Conservation (phyloP, 2,888 invertebrate species). For the Anthophora plumipes region DNA sequence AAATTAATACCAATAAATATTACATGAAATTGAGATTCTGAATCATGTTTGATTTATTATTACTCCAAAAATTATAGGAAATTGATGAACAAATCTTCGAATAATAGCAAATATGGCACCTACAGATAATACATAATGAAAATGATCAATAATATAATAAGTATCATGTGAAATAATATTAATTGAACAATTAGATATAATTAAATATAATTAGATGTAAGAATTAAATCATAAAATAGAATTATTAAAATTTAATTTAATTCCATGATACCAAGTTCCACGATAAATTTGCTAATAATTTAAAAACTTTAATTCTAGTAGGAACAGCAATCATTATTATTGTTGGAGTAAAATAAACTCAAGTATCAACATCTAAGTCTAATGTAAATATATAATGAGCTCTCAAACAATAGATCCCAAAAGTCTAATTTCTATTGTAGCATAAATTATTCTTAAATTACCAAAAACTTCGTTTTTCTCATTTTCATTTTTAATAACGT, state of each 20-base stretch:
- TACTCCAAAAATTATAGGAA: constrained; percentile 28
- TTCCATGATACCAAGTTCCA: constrained; percentile 83
- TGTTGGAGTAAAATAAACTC: constrained; percentile 93
- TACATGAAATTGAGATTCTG: constrained; percentile 13
- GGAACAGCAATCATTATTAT: constrained; percentile 95
- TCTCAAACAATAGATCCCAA: constrained; percentile 94
- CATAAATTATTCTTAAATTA: constrained; percentile 91
- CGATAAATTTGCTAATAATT: constrained; percentile 74
- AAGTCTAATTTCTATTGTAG: constrained; percentile 92
- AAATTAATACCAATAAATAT: constrained; percentile 32
- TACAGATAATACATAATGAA: constrained; percentile 53
- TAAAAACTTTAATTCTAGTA: constrained; percentile 94
- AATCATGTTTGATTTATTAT: constrained; percentile 23
- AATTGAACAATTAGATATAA: constrained; percentile 42
- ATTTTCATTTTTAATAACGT: constrained; percentile 90
- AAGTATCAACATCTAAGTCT: constrained; percentile 93
- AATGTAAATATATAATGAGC: constrained; percentile 94
- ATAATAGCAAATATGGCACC: constrained; percentile 44
- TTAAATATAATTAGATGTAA: constrained; percentile 31
- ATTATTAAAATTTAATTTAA: too few relatives aligned
- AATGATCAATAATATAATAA: constrained; percentile 65
- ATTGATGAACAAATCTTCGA: constrained; percentile 47
- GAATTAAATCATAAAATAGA: constrained; percentile 57
- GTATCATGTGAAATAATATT: constrained; percentile 56
- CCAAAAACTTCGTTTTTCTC: constrained; percentile 92